phyloP scores from a whole-genome alignment of 2,797 vertebrate genomes.

The Tenualosa thibaudeaui region DNA sequence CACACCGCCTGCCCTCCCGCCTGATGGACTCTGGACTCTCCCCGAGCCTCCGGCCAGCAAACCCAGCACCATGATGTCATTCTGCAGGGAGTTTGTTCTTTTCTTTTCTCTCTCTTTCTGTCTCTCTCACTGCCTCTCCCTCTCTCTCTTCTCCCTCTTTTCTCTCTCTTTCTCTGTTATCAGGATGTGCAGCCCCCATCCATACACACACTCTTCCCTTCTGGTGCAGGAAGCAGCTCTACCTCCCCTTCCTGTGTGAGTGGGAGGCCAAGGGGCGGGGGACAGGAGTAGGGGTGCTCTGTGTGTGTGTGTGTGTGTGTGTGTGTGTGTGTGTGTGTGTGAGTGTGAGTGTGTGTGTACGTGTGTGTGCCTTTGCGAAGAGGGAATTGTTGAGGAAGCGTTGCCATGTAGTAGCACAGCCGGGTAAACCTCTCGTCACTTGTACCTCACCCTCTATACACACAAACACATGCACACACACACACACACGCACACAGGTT shows the following conservation, averaged over 20 bases:
- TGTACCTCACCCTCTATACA: neutral
- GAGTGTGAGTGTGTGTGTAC: neutral
- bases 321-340: neutral
- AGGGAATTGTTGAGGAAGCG: slow-evolving; percentile 37
- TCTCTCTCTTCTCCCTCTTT: neutral
- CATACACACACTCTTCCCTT: slow-evolving; percentile 68
- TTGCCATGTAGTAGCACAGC: slow-evolving; percentile 33
- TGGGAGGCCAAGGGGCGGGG: slow-evolving; percentile 57
- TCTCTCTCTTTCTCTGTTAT: slow-evolving; percentile 37
- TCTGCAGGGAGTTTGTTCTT: slow-evolving; percentile 24
- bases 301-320: neutral
- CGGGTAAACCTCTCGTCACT: slow-evolving; percentile 11
- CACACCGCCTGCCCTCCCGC: neutral
- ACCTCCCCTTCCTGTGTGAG: slow-evolving; percentile 63
- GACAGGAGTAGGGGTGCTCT: slow-evolving; percentile 1
- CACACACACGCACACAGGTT: neutral
- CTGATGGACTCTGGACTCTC: slow-evolving; percentile 38
- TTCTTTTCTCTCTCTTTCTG: neutral
- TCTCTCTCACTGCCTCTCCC: neutral
- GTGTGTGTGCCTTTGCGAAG: neutral
- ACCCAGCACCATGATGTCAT: slow-evolving; percentile 65
- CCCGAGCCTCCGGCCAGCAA: slow-evolving; percentile 40
- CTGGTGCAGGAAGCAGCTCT: slow-evolving; percentile 54
- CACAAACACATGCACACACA: neutral
- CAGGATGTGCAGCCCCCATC: slow-evolving; percentile 66